Evolutionary conservation across 30 jellyfish, hydroid and myxozoan species (phyloP), one percentile per base, ranked within the genome.

Genomic region (Catostylus mosaicus): DNA sequence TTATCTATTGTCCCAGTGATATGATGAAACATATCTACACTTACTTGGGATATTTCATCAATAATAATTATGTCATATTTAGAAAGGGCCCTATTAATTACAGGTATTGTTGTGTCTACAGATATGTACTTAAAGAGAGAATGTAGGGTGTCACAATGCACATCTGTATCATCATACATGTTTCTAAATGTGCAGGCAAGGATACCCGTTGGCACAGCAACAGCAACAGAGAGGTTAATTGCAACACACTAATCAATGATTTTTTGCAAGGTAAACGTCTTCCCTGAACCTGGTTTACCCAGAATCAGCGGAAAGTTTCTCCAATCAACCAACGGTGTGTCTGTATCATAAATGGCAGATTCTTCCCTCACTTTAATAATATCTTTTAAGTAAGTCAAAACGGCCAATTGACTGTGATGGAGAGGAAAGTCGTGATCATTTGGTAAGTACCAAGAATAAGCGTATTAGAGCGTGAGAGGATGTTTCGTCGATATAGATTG

Each of bases 241-340:
- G 74, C 32, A 32, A 61, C n/a, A n/a, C 77, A n/a, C 37, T 2
- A 40, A 14, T 65, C 20, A n/a, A 67, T 80, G 75, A 57, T 24
- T 5, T 24, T 12, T 1, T 10, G 74, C 14, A 70, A 0, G 22
- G 63, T 0, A 38, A 30, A 71, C 0, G 60, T 46, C n/a, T 83
- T 83, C 2, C 86, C 93, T 1, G 80, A 23, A 3, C 86, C 86
- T 19, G 86, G 62, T 20, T 68, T 36, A 8, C 93, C 88, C 20
- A 30, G 7, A 1, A 80, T 30, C 1, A 80, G 62, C 4, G 38
- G 47, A 52, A 31, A 67, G 7, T 50, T 67, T 0, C 40, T 30
- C 91, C 91, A 80, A 54, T 80, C 85, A n/a, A n/a, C n/a, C n/a
- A n/a, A n/a, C n/a, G n/a, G n/a, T n/a, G n/a, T n/a, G n/a, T n/a